Evolutionary conservation across 2,797 vertebrate species (phyloP), one percentile per base, ranked within the genome.

Genomic region (Pipistrellus nathusii): DNA sequence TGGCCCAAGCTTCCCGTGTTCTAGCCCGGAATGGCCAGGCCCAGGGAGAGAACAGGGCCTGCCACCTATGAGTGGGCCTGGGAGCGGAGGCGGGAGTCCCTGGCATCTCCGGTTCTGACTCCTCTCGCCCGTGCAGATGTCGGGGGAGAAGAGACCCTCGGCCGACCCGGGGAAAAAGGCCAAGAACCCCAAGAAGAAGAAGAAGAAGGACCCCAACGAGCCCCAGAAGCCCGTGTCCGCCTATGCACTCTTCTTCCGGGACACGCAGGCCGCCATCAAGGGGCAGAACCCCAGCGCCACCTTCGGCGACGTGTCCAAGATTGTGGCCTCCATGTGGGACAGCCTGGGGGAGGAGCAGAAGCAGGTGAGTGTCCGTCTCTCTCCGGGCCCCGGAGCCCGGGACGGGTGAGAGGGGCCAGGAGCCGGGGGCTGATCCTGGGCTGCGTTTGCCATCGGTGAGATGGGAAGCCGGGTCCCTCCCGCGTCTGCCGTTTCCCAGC

Each of bases 281-380:
- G 99, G 99, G 55, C 99, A 99, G 96, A 99, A 99, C 97, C 99
- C 99, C 96, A 99, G 99, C 0, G 99, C 99, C 93, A 99, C 99
- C 90, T 99, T 99, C 0, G 99, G 99, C 64, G 99, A 99, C 0
- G 99, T 99, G 55, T 99, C 99, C 0, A 99, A 99, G 98, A 99
- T 99, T 1, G 99, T 99, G 90, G 99, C 99, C 0, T 99, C 99
- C 0, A 99, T 99, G 99, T 99, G 99, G 99, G 99, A 99, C 94
- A 99, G 99, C 75, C 91, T 99, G 96, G 99, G 99, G 91, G 99
- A 99, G 98, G 99, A 99, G 95, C 46, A 48, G 46, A 48, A 48
- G 46, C 46, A 48, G 46, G 46, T 48, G 46, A 14, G 46, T 14
- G 51, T 23, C 27, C 0, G 0, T 64, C 87, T 51, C 57, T 30